A percentile compares a stretch with the other conserved stretches of the same genome.
These are phyloP conservation scores for Mythimna loreyi DNA, from an alignment of 2,888 invertebrate species.

Conservation along the genomic window DNA sequence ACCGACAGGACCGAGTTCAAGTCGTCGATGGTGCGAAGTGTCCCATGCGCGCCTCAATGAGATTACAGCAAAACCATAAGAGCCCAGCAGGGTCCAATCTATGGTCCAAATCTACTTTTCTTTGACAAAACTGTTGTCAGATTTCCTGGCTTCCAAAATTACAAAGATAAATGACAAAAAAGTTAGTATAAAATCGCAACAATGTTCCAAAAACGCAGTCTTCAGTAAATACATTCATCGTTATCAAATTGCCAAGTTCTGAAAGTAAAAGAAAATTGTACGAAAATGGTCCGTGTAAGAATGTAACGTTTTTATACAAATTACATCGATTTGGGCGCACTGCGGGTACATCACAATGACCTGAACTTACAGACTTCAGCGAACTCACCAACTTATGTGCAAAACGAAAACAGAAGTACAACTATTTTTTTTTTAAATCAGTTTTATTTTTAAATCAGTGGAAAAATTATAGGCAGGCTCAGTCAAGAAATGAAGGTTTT, in stretches of 20 bases:
- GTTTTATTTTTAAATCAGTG: neutral
- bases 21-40: no score
- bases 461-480: neutral
- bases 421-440: slow-evolving; percentile 11
- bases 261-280: slow-evolving; percentile 39
- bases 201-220: neutral
- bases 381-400: slow-evolving; percentile 42
- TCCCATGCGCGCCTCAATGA: no score
- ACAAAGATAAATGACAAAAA: neutral
- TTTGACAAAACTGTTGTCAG: no score
- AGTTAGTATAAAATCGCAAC: no score
- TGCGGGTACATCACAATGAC: slow-evolving; percentile 68
- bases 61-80: no score
- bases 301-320: slow-evolving; percentile 61
- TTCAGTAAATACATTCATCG: slow-evolving; percentile 6
- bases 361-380: slow-evolving; percentile 59
- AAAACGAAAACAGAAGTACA: slow-evolving; percentile 51
- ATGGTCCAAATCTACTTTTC: no score
- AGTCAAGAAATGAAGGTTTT: neutral
- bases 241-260: slow-evolving; percentile 9
- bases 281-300: slow-evolving; percentile 49
- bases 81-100: no score
- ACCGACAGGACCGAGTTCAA: no score
- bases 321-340: slow-evolving; percentile 67
- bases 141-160: neutral